Evolutionary conservation across 2,113 vertebrate species (phyloP), one percentile per base, ranked within the genome.

Genomic region (Ptyas mucosa): DNA sequence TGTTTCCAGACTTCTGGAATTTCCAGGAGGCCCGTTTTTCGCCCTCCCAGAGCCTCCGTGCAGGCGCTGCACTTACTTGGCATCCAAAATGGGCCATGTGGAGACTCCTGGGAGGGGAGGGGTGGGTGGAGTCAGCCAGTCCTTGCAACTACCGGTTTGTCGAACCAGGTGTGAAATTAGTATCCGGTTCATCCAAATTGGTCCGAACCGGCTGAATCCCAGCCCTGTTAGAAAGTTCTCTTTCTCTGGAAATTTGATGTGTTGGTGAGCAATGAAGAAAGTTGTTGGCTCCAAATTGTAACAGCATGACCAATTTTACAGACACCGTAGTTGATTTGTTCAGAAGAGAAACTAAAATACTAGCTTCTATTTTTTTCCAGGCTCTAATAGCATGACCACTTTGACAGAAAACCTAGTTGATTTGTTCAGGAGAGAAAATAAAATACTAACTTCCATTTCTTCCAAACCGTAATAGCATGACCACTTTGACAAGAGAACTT

Each of bases 301-400:
- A 29, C n/a, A 57, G 91, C 87, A 81, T 94, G 75, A 52, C 85
- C 46, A 95, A 53, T 92, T 89, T 69, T n/a, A 15, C 12, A n/a
- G 29, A 69, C 29, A 69, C 12, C 5, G 12, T n/a, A 69, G 29
- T 6, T n/a, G 61, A n/a, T 69, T 69, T 69, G 29, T 69, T 69
- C 61, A 95, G 94, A 91, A 43, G 23, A 2, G 26, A 12, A 95
- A 94, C 92, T 92, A 6, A 93, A 96, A 55, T 89, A 90, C 55
- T 5, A 52, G 5, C 87, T 94, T 94, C 24, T 91, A 5, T 46
- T 75, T 34, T 34, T 21, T 57, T 52, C 58, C 85, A 85, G 94
- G 92, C 8, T 64, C 14, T 14, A 20, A 29, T 53, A 57, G 91
- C 87, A 81, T 94, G 75, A 49, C 85, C 51, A 95, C n/a, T 91